Evolutionary conservation across 2,888 invertebrate genomes (phyloP), one percentile per base, ranked within the genome.

Genomic region (Hyppa rectilinea): DNA sequence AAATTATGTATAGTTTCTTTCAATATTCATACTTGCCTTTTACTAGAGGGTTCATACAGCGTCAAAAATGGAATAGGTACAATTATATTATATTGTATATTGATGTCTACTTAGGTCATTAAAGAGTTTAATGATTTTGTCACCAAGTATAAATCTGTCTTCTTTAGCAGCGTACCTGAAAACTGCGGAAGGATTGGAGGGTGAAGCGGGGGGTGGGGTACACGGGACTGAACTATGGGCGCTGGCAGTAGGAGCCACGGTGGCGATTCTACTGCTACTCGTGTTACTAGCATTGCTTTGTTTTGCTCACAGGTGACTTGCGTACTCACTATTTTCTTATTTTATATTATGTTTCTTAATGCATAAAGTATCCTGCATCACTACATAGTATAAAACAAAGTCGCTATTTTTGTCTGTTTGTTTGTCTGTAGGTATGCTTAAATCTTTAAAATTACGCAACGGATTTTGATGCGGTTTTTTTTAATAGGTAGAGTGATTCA

Each of bases 91-190:
- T n/a, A n/a, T n/a, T n/a, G n/a, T 45, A 23, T 40, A 17, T 40
- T 40, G 17, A 40, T 38, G 2, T 29, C 4, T 36, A 14, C 14
- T 10, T 9, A 45, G 29, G 9, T n/a, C 29, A 5, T 45, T 45
- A 14, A 14, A 31, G 47, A 31, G 1, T 20, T 10, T 10, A 29
- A 29, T 20, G n/a, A 31, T 59, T 31, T 47, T 47, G 14, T 68
- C 55, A 53, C 29, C 43, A 59, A 61, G 17, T 77, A 71, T 62
- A 79, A 60, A 75, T 62, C 60, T 67, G 20, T 71, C 56, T 47
- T 67, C 59, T 80, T 84, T 64, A 96, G 95, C 94, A 97, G 98
- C 98, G 75, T 98, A 97, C 92, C 93, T 97, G 87, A 97, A 97
- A 89, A 96, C 97, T 49, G 96, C 96, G 1, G 96, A 96, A 79